Conservation (phyloP, 2,888 invertebrate species). For the Eupithecia abbreviata region DNA sequence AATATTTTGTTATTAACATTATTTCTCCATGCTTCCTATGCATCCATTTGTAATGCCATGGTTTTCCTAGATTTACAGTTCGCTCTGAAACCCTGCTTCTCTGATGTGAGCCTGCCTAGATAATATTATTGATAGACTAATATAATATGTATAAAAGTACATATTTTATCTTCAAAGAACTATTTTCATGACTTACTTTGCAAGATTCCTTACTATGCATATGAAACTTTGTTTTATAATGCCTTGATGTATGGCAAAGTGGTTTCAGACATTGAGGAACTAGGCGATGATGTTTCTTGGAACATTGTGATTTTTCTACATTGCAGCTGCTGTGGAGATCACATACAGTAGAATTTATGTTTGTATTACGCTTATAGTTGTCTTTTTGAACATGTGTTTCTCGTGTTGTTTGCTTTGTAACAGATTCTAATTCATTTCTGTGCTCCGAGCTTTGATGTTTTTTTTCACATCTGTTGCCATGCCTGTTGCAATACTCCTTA, state of each 20-base stretch:
- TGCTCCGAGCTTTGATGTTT: neutral
- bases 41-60: conserved; percentile 8
- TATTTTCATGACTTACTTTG: conserved; percentile 23
- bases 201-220: conserved; percentile 16
- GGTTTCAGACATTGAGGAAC: conserved; percentile 24
- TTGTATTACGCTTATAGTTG: conserved; percentile 35
- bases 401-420: conserved; percentile 19
- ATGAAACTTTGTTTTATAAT: neutral
- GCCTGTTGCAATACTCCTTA: neutral
- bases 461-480: neutral
- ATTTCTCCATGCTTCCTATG: conserved; percentile 22
- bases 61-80: conserved; percentile 2
- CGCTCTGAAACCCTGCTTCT: neutral
- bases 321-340: conserved; percentile 20
- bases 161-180: neutral
- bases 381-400: conserved; percentile 33
- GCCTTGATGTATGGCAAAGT: conserved; percentile 3
- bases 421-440: conserved; percentile 11
- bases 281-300: neutral
- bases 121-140: neutral
- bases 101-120: neutral
- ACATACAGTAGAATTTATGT: conserved; percentile 39
- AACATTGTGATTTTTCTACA: conserved; percentile 9
- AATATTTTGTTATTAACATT: conserved; percentile 10
- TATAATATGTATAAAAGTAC: neutral